phyloP scores from a whole-genome alignment of 2,797 vertebrate species.

The Dermochelys coriacea region DNA sequence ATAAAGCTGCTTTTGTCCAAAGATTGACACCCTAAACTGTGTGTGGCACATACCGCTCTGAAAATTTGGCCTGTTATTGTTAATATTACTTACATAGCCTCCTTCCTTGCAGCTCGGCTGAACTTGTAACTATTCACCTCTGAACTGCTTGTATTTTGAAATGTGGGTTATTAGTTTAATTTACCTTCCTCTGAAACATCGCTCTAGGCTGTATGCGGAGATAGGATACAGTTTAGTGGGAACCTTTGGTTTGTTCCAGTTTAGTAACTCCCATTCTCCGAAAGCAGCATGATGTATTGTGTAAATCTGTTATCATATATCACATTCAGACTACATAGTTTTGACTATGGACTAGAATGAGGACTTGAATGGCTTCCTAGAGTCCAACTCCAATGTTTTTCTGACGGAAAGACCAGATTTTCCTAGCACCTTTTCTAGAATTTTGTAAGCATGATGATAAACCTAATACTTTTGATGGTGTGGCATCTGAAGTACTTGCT shows the following conservation, averaged over 20 bases:
- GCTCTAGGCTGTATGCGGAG: background rate
- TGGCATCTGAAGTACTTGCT: background rate
- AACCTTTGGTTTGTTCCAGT: background rate
- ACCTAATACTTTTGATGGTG: background rate
- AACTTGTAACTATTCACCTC: background rate
- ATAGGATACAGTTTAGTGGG: background rate
- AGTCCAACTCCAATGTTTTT: background rate
- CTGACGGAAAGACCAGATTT: background rate
- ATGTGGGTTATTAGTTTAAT: fast-evolving
- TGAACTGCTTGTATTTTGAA: background rate
- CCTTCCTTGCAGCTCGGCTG: background rate
- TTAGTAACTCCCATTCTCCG: background rate
- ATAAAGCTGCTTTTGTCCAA: background rate
- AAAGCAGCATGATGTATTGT: background rate
- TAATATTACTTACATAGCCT: fast-evolving
- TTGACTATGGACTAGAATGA: background rate
- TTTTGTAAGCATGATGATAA: background rate
- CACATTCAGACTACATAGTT: background rate
- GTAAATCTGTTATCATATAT: background rate
- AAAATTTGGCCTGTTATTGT: background rate
- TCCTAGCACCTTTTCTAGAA: background rate
- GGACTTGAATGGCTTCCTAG: background rate
- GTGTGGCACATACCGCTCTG: background rate
- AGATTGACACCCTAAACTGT: background rate
- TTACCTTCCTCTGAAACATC: background rate